Conservation (phyloP, 2,888 invertebrate genomes). For the Macrosoma leucophasiata region DNA sequence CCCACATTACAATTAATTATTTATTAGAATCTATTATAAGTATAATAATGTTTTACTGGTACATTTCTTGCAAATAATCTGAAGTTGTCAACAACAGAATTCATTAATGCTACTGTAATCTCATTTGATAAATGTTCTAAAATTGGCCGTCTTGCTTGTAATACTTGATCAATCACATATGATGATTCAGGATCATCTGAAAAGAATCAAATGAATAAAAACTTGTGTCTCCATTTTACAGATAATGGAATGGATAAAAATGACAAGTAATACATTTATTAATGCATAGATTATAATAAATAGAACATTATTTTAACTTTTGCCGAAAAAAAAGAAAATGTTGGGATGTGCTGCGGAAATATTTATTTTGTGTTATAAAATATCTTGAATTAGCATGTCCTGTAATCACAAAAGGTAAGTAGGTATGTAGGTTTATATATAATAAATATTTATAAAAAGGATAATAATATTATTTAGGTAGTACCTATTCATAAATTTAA, state of each 20-base stretch:
- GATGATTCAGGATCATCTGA: constrained; percentile 42
- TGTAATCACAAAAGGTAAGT: no score
- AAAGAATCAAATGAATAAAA: constrained; percentile 14
- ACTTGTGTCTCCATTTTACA: no score
- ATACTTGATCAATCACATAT: constrained; percentile 37
- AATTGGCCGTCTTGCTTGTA: constrained; percentile 39
- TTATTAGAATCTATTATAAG: constrained; percentile 35
- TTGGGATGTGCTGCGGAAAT: no score
- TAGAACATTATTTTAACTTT: no score
- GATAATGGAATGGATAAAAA: no score
- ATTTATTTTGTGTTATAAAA: no score
- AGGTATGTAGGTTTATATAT: no score
- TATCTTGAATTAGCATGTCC: no score
- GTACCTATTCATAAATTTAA: no score
- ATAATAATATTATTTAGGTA: no score
- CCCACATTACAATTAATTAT: constrained; percentile 6
- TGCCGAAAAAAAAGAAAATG: no score
- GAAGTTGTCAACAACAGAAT: constrained; percentile 58
- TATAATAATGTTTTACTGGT: constrained; percentile 57
- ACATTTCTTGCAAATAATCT: constrained; percentile 51
- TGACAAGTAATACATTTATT: neutral
- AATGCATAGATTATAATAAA: neutral
- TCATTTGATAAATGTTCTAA: constrained; percentile 60
- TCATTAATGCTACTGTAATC: constrained; percentile 56
- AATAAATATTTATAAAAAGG: no score